Base-by-base conservation (phyloP, 2,888 invertebrate genomes). In the Hoplodrina ambigua region DNA sequence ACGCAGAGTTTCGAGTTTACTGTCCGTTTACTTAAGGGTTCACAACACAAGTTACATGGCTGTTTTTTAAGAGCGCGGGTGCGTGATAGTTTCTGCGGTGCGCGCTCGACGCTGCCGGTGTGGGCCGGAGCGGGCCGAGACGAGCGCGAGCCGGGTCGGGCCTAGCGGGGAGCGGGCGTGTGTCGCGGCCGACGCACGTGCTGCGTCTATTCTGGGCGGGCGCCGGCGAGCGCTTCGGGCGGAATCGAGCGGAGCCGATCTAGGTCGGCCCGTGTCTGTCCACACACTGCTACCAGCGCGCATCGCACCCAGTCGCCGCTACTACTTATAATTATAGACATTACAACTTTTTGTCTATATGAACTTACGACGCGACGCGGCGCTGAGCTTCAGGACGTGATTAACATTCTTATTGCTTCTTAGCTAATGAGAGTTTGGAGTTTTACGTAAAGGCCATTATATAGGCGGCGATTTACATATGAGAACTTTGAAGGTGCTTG, bases 121-220 rank as follows among this genome's bases (percentile, higher is more conserved):
- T 60, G 54, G 30, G 30, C 30, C 62, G 44, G 55, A 60, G 52
- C 64, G 64, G 37, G 52, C 72, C 41, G 49, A 8, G 37, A 71
- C 78, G 85, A 77, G 84, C 72, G 78, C 66, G 81, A 53, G 75
- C 72, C 78, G 75, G 76, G 54, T 52, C 77, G 76, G 76, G 71
- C 78, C 63, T 80, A 64, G 69, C 50, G 86, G 90, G 94, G 73
- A 82, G 76, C 75, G 72, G 63, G 90, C 95, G 94, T 93, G 91
- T 90, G 92, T 86, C 93, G 91, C 89, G 90, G 84, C 84, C 88
- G 93, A 92, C 95, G 94, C 95, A 95, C 95, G 94, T 95, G 96
- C 94, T 94, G 92, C 93, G 93, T 95, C 95, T 96, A 96, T 96
- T 95, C 94, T 93, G 93, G 94, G 93, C 91, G 92, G 90, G 88